Evolutionary conservation across 2,888 invertebrate species (phyloP).

Genomic region (Zonitis immaculata): DNA sequence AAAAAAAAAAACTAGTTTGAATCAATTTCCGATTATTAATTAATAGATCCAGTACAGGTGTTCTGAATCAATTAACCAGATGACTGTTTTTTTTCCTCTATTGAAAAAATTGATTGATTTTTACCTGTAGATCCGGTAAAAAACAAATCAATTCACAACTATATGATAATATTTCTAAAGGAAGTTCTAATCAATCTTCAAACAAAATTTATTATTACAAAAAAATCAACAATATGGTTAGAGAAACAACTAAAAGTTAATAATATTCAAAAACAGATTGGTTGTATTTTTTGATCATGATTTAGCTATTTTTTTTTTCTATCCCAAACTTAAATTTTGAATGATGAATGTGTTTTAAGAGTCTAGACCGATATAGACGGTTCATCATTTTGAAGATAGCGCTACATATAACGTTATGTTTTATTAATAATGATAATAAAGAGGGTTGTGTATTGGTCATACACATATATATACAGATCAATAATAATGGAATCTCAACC

Average conservation of each 20-base stretch:
- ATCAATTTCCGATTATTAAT: neutral
- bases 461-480: no score
- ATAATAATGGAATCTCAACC: no score
- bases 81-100: constrained; percentile 13
- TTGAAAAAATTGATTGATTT: constrained; percentile 26
- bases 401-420: neutral
- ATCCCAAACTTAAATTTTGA: neutral
- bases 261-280: neutral
- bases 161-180: neutral
- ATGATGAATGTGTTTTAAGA: neutral
- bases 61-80: constrained; percentile 25
- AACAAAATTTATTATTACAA: no score
- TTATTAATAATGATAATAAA: no score
- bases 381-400: no score
- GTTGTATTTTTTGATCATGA: neutral
- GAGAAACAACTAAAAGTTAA: no score
- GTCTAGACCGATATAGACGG: no score
- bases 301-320: neutral
- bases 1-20: no score
- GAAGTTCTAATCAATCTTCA: neutral
- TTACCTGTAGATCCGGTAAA: constrained; percentile 18
- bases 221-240: no score
- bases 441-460: no score
- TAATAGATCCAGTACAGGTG: constrained; percentile 17
- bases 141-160: no score